Percentiles rank a stretch among this genome's conserved stretches.
Conservation (phyloP, 1,140 invertebrate genomes). For the Plutomurus gul region DNA sequence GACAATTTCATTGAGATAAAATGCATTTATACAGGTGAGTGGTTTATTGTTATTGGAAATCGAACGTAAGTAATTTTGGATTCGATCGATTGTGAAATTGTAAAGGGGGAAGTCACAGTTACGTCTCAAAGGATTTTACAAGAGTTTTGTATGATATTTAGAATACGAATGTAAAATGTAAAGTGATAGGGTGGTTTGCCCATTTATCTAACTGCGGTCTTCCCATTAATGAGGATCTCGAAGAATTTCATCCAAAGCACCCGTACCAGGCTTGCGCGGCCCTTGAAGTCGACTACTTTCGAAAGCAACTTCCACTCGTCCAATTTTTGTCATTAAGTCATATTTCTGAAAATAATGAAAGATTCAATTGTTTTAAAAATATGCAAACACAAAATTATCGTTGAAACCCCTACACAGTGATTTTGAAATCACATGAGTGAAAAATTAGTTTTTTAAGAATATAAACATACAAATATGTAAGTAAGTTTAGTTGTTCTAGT, state of each 20-base stretch:
- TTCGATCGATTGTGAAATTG: background rate
- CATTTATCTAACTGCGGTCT: no score
- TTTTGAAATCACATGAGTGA: background rate
- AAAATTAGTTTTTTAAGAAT: background rate
- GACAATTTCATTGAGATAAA: no score
- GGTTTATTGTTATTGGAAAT: no score
- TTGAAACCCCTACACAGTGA: background rate
- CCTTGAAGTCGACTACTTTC: slow-evolving; percentile 46
- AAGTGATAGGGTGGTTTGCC: background rate
- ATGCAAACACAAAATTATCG: background rate
- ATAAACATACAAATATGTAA: background rate
- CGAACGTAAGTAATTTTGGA: background rate
- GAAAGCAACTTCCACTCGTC: slow-evolving; percentile 31
- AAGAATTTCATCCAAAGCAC: slow-evolving; percentile 54
- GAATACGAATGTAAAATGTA: background rate
- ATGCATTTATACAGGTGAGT: no score
- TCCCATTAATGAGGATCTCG: background rate
- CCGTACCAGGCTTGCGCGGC: slow-evolving; percentile 63
- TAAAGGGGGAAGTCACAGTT: background rate
- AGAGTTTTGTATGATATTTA: background rate
- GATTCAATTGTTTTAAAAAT: background rate
- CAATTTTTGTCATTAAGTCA: slow-evolving; percentile 47
- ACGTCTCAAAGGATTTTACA: background rate
- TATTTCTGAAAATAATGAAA: slow-evolving; percentile 36
- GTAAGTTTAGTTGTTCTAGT: no score